phyloP scores from a whole-genome alignment of 2,797 vertebrate species.

The Diplodus sargus region DNA sequence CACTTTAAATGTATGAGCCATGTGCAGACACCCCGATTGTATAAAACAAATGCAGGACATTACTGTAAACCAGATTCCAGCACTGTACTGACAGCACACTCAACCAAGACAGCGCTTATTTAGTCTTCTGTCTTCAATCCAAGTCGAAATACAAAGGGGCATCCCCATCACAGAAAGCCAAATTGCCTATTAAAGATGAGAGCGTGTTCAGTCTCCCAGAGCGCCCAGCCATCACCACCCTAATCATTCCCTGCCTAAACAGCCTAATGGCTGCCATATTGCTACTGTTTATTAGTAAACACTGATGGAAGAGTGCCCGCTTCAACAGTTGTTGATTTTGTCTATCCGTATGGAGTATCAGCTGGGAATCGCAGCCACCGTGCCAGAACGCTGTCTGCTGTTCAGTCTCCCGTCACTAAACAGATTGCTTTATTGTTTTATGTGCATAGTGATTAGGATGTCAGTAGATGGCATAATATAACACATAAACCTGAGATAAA shows the following conservation, averaged over 20 bases:
- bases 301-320: constrained; percentile 80
- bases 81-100: constrained; percentile 41
- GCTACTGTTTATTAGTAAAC: constrained; percentile 85
- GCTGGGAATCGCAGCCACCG: constrained; percentile 76
- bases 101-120: constrained; percentile 60
- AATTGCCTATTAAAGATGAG: constrained; percentile 88
- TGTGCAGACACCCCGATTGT: background rate
- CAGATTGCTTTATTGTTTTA: constrained; percentile 78
- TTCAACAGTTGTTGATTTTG: constrained; percentile 82
- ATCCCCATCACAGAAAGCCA: constrained; percentile 79
- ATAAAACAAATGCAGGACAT: constrained; percentile 42
- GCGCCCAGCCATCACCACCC: constrained; percentile 79
- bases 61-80: constrained; percentile 51
- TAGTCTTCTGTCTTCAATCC: constrained; percentile 67
- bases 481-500: constrained; percentile 50
- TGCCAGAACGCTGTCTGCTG: constrained; percentile 75
- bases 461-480: constrained; percentile 65
- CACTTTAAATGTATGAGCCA: background rate
- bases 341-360: constrained; percentile 80
- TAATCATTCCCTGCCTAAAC: constrained; percentile 85
- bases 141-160: constrained; percentile 72
- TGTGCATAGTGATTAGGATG: constrained; percentile 67
- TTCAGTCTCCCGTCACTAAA: constrained; percentile 77
- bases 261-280: constrained; percentile 85
- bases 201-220: constrained; percentile 79